phyloP scores from a whole-genome alignment of 2,797 vertebrate genomes.

The Poecilia wingei region DNA sequence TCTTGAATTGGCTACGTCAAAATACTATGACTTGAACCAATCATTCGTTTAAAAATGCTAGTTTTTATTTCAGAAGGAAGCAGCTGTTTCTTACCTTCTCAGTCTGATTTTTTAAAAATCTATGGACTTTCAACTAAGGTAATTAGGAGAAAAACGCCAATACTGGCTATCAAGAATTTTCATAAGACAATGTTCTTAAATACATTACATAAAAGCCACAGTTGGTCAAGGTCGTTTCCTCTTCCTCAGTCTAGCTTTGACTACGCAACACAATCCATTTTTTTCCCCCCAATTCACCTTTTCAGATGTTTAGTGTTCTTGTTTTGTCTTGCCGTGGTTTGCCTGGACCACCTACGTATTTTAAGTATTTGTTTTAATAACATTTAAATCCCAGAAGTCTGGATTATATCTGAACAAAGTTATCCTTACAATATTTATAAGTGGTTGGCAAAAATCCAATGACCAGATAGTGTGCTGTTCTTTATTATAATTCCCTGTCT shows the following conservation, averaged over 20 bases:
- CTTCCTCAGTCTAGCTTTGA: not conserved
- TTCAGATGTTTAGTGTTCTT: not conserved
- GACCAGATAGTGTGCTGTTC: not conserved
- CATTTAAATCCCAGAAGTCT: not conserved
- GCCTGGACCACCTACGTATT: not conserved
- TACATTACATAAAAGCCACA: not conserved
- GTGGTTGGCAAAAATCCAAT: not conserved
- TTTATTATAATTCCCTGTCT: not conserved
- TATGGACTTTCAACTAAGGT: not conserved
- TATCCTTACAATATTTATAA: not conserved
- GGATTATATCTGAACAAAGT: not conserved
- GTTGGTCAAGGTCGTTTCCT: not conserved
- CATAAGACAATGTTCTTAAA: not conserved
- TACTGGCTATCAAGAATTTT: not conserved
- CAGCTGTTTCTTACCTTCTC: not conserved
- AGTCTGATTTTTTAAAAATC: not conserved
- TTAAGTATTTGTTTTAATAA: not conserved
- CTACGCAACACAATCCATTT: not conserved
- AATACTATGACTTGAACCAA: not conserved
- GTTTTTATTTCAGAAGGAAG: not conserved
- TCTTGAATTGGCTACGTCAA: not conserved
- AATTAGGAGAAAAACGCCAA: not conserved
- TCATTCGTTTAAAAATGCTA: not conserved
- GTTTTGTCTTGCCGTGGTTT: not conserved
- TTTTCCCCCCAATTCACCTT: not conserved